Base-by-base conservation (phyloP, 2,888 invertebrate genomes). In the Chalcis sispes region DNA sequence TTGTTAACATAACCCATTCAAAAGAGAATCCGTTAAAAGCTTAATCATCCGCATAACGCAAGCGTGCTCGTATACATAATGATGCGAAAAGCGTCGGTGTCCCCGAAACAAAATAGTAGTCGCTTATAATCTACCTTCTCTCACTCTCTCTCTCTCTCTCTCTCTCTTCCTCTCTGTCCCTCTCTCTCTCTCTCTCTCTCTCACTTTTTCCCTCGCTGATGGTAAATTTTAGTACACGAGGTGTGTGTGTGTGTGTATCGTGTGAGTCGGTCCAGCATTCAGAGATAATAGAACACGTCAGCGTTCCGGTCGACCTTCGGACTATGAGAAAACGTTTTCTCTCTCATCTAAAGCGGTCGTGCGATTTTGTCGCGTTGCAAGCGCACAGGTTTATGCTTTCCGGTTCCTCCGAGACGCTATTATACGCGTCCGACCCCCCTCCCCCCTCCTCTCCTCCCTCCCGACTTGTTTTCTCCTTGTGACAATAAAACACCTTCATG, bases 401-500 rank as follows among this genome's bases (percentile, higher is more conserved):
- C 87, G 87, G 86, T 86, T 85, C 85, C 84, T 86, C 82, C 8
- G 42, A 8, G 32, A 79, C 79, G 82, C 82, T 84, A 85, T 83
- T n/a, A n/a, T n/a, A n/a, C 13, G 42, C 15, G 42, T 42, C 7
- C 10, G 36, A 36, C 36, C 36, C 10, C 10, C 10, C 10, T 4
- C 36, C 36, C 10, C 5, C 10, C 5, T 36, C 10, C 36, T 85
- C 83, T 84, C n/a, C n/a, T n/a, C n/a, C n/a, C 79, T 80, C 82
- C 81, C 83, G 83, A 79, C 81, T 80, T 42, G 13, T 2, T 13
- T 7, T 13, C 13, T 13, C 81, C 80, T 80, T 81, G 83, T 48
- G 83, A 85, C 86, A 85, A 87, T 87, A 86, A 87, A 87, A 87
- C 85, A 87, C 84, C 80, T 86, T 86, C 81, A 83, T 85, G 87